A percentile compares a stretch with the other conserved stretches of the same genome.
These are phyloP conservation scores for Luperina nickerlii DNA, from an alignment of 2,888 invertebrate species.

Conservation along the genomic window DNA sequence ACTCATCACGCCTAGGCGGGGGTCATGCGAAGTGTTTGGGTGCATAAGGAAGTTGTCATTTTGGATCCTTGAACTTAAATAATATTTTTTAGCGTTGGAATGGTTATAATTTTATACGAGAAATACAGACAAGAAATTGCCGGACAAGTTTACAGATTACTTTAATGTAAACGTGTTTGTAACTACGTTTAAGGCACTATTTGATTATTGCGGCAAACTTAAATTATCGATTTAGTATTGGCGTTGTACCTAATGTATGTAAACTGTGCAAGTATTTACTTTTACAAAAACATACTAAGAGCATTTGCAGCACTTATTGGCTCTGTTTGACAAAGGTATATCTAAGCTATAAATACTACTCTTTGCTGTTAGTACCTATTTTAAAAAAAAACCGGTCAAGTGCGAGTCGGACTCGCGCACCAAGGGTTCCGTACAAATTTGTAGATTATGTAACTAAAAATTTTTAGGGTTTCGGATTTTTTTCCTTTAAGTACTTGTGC, in stretches of 20 bases:
- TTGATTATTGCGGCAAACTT: constrained; percentile 24
- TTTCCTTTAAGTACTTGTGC: no score
- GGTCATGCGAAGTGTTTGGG: constrained; percentile 48
- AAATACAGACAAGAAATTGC: constrained; percentile 24
- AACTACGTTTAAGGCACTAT: constrained; percentile 29
- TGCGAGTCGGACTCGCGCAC: no score
- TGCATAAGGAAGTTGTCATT: constrained; percentile 65
- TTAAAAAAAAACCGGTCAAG: no score
- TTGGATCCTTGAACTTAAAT: constrained; percentile 43
- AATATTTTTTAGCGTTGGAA: constrained; percentile 38
- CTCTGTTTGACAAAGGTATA: neutral
- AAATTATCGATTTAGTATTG: constrained; percentile 28
- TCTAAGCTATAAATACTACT: constrained; percentile 4
- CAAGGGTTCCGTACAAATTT: no score
- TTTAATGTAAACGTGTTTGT: constrained; percentile 34
- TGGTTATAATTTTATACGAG: constrained; percentile 40
- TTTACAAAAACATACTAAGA: neutral
- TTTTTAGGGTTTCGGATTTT: no score
- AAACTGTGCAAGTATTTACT: constrained; percentile 29
- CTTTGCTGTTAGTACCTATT: neutral
- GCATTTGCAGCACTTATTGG: constrained; percentile 30
- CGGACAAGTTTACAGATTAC: constrained; percentile 29
- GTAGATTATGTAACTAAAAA: no score
- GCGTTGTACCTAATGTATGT: constrained; percentile 1
- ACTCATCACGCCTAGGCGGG: constrained; percentile 42